Evolutionary conservation across 2,888 invertebrate species (phyloP), one percentile per base, ranked within the genome.

Genomic region (Sylvicola cinctus): DNA sequence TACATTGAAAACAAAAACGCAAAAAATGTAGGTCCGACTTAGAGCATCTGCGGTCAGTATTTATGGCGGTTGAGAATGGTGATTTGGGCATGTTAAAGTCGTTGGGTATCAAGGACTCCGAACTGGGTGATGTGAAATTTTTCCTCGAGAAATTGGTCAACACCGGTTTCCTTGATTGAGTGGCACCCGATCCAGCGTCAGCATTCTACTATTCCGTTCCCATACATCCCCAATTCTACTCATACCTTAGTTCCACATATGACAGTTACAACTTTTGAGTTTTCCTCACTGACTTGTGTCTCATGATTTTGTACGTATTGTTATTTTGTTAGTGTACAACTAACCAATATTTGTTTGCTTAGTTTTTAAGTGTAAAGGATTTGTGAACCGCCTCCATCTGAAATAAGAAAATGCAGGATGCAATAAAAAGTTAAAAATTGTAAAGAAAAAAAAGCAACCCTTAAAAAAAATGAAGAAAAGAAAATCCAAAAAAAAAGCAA

Each of bases 21-120:
- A 28, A 28, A 28, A 8, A 13, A 41, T 48, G 74, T 77, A 68
- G 87, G 43, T 77, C 84, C 5, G 90, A 90, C 52, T 61, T 90
- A 52, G 90, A 90, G 52, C 90, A 90, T 52, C 66, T 91, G 40
- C 79, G 90, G 55, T 85, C 85, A 2, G 88, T 91, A 20, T 88
- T 91, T 61, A 84, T 88, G 77, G 90, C 90, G 8, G 88, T 90
- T 23, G 90, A 90, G 57, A 88, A 88, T 54, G 90, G 90, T 11
- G 90, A 91, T 55, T 66, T 90, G 40, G 87, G 88, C 39, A 85
- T 88, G 80, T 65, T 91, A 39, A 88, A 88, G 53, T 85, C 87
- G 10, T 68, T 91, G 41, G 90, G 90, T 44, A 90, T 91, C 59
- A 88, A 90, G 61, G 90, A 91, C 58, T 88, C 87, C 0, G 90